Conservation (phyloP, 2,888 invertebrate species). For the Enchytraeus crypticus region DNA sequence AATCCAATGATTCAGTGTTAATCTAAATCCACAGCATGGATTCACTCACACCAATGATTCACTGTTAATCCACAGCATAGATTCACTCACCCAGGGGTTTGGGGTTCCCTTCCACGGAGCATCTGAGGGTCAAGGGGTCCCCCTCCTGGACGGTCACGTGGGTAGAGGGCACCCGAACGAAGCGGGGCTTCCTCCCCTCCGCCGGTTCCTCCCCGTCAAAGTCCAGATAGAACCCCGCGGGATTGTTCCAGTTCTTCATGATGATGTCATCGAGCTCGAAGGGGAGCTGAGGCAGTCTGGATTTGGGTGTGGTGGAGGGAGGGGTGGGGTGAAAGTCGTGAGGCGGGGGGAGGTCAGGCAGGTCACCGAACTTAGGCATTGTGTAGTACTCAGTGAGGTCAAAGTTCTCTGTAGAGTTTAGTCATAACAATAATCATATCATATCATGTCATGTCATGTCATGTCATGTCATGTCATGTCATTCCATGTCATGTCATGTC, state of each 20-base stretch:
- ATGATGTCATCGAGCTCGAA: background rate
- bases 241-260: background rate
- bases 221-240: background rate
- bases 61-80: too few species aligned
- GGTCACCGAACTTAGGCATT: background rate
- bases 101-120: constrained; percentile 41
- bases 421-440: too few species aligned
- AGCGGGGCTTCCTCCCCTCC: constrained; percentile 23
- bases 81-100: constrained; percentile 38
- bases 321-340: too few species aligned
- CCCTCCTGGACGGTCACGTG: constrained; percentile 38
- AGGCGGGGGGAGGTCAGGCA: background rate
- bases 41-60: too few species aligned
- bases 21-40: too few species aligned
- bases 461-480: too few species aligned
- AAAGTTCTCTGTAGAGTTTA: background rate
- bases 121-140: constrained; percentile 39
- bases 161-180: constrained; percentile 37
- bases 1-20: too few species aligned
- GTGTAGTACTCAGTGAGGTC: background rate
- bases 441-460: too few species aligned
- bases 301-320: too few species aligned
- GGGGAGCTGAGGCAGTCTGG: background rate
- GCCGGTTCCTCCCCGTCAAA: background rate
- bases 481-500: too few species aligned